phyloP scores from a whole-genome alignment of 1,140 invertebrate genomes.

The Caerostris darwini region DNA sequence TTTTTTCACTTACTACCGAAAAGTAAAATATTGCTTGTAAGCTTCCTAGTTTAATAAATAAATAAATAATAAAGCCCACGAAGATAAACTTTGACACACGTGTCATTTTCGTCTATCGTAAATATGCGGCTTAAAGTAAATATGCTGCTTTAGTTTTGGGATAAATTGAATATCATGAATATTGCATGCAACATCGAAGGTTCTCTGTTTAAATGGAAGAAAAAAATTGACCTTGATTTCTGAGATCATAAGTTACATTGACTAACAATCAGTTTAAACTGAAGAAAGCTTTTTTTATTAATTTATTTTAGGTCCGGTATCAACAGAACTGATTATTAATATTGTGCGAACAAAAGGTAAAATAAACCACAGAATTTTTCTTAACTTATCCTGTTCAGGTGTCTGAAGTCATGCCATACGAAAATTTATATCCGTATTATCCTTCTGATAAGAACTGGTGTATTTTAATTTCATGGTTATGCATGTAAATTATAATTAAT shows the following conservation, averaged over 20 bases:
- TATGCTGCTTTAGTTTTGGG: not conserved
- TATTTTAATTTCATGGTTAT: no score
- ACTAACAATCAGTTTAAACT: not conserved
- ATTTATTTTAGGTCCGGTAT: not conserved
- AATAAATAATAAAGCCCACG: constrained; percentile 13
- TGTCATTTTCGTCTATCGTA: constrained; percentile 13
- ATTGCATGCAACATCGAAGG: constrained; percentile 60
- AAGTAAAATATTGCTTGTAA: not conserved
- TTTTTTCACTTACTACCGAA: not conserved
- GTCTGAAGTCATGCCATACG: no score
- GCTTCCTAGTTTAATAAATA: not conserved
- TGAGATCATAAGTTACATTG: constrained; percentile 56
- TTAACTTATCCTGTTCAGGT: no score
- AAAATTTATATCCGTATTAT: no score
- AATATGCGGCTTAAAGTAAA: constrained; percentile 62
- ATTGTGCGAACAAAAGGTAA: not conserved
- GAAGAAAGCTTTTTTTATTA: not conserved
- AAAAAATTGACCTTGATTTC: constrained; percentile 39
- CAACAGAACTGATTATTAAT: constrained; percentile 2
- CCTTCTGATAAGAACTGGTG: no score
- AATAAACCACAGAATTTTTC: not conserved
- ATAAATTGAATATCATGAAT: constrained; percentile 69
- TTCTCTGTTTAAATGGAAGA: constrained; percentile 16
- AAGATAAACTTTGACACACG: not conserved
- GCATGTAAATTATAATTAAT: no score